A percentile compares a stretch with the other conserved stretches of the same genome.
Evolutionary conservation across 1,140 invertebrate genomes (phyloP).

Genomic region (Lamellibrachia luymesi): DNA sequence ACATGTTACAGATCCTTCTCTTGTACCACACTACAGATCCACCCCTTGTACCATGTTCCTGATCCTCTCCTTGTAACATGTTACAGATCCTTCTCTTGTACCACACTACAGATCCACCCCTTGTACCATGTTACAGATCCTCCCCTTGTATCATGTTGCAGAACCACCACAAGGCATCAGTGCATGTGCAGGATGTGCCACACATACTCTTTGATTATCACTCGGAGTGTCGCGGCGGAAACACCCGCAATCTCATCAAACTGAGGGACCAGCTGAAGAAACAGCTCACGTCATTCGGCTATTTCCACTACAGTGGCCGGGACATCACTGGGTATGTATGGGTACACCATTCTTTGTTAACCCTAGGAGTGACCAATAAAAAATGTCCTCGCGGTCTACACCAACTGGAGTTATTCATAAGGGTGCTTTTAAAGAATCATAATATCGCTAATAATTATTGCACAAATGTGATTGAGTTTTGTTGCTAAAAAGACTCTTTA

Average conservation of each 20-base stretch:
- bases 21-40: neutral
- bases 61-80: neutral
- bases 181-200: constrained; percentile 70
- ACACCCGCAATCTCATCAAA: constrained; percentile 72
- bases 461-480: no score
- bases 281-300: constrained; percentile 68
- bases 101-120: neutral
- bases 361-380: no score
- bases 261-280: constrained; percentile 75
- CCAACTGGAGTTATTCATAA: no score
- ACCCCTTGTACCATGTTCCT: neutral
- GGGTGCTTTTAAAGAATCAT: no score
- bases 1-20: neutral
- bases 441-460: no score
- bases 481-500: no score
- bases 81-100: neutral
- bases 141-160: constrained; percentile 50
- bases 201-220: constrained; percentile 91
- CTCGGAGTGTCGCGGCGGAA: constrained; percentile 78
- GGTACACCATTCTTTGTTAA: no score
- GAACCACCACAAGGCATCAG: constrained; percentile 79
- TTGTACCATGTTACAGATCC: neutral
- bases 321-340: constrained; percentile 34
- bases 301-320: constrained; percentile 67
- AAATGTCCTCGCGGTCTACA: no score